Base-by-base conservation (phyloP, 1,140 invertebrate genomes). In the Anthonomus grandis region DNA sequence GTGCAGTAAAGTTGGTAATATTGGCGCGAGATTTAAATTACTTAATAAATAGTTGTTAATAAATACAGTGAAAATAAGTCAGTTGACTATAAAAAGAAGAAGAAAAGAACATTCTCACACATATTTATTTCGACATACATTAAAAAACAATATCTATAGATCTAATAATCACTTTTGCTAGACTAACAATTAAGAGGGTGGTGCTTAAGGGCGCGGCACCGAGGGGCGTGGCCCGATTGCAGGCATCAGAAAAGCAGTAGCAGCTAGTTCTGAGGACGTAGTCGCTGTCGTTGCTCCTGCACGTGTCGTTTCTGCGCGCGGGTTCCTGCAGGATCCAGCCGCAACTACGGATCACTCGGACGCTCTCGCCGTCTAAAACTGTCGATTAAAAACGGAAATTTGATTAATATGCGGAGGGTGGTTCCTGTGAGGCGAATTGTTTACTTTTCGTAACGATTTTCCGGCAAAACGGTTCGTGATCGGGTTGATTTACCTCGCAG, bases 291-390 rank as follows among this genome's bases (percentile, higher is more conserved):
- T n/a, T 25, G 18, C 34, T 46, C 13, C 17, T 24, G 18, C 52
- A 55, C 12, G 23, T 12, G 27, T 52, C 50, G 5, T 39, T 41
- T 25, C 46, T 2, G 9, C 17, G 1, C 10, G 34, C 22, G 6
- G 3, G 10, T 21, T 55, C 17, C 21, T 42, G 24, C 23, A 52
- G 8, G 17, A 55, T 55, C 52, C 52, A 55, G 1, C 52, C 52
- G 22, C 52, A 55, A 21, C 31, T 34, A 21, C 52, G 18, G 10
- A 48, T 34, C 2, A 48, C 46, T 34, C 34, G n/a, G 10, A 34
- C 25, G 27, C 46, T 5, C 12, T 46, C 41, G 6, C 13, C 24
- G n/a, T n/a, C n/a, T n/a, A 31, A n/a, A 31, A 31, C 6, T 31
- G n/a, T 31, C n/a, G 6, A 6, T 8, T 31, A 8, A 31, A 31